Evolutionary conservation across 2,113 vertebrate species (phyloP), one percentile per base, ranked within the genome.

Genomic region (Opisthocomus hoazin): DNA sequence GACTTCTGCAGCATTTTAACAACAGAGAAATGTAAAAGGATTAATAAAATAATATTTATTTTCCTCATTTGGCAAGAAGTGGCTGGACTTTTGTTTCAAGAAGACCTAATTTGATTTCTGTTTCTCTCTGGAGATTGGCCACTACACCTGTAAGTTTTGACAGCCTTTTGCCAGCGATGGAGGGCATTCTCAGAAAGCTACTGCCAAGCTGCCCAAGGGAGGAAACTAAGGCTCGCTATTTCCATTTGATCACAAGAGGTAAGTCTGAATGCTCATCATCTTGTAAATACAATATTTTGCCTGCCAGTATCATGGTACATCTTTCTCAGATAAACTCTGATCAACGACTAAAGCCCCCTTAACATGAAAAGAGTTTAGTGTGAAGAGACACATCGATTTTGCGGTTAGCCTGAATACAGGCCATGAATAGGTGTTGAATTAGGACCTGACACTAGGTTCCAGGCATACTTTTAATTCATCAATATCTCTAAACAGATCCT

Each of bases 1-100:
- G 13, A 7, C 0, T 0, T 43, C 2, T 50, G 24, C 46, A 70
- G 56, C 1, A 1, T 64, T 73, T 60, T 14, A 84, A 34, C 12
- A 10, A 9, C 5, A 46, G 4, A 77, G n/a, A 81, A 77, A 17
- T 20, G 21, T n/a, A 12, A 48, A 11, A n/a, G 39, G 78, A 71
- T 36, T 69, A 56, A 41, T 53, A 63, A 81, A 85, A 32, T 15
- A 26, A 7, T 5, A 19, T 39, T 65, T 43, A 15, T 36, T 95
- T 84, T 57, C 34, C 36, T 79, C 9, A 0, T 78, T 48, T 48
- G 50, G 36, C 22, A 60, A 57, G 56, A 77, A 53, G 30, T 4
- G 10, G 37, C 41, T 45, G 56, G 46, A 32, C 3, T 4, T 57
- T 34, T 53, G 20, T 48, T 81, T 78, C 43, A 34, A 58, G 87